Percentiles rank a stretch among this genome's conserved stretches.
Conservation (phyloP, 1,140 invertebrate species). For the Leptestheria dahalacensis region DNA sequence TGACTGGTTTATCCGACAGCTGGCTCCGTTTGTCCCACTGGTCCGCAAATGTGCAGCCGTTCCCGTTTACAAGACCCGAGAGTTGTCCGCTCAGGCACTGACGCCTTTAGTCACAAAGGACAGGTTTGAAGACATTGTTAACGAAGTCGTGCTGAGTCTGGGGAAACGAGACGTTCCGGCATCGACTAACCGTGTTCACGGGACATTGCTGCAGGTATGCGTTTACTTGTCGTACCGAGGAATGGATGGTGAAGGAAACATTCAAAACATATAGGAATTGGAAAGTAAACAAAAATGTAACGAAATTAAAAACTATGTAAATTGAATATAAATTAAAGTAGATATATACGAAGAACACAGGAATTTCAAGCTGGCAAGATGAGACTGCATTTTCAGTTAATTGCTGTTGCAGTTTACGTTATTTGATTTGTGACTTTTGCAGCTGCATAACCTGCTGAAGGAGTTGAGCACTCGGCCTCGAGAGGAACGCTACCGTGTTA, state of each 20-base stretch:
- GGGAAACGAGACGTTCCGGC: neutral
- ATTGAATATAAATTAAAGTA: neutral
- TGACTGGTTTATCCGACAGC: too few relatives aligned
- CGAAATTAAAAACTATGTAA: neutral
- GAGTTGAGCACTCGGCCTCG: neutral
- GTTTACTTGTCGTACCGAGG: neutral
- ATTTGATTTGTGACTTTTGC: neutral
- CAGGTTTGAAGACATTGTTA: slow-evolving; percentile 17
- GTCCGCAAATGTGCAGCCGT: slow-evolving; percentile 34
- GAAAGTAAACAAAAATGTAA: neutral
- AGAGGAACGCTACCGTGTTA: neutral
- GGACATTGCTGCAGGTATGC: slow-evolving; percentile 10
- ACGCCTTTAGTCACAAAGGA: slow-evolving; percentile 40
- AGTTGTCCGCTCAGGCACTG: slow-evolving; percentile 47
- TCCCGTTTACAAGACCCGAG: slow-evolving; percentile 43
- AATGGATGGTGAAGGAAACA: neutral
- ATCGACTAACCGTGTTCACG: slow-evolving; percentile 4
- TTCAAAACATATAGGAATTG: too few relatives aligned
- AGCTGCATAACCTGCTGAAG: neutral
- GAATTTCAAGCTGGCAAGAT: too few relatives aligned
- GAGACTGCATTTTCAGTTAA: neutral
- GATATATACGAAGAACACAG: neutral
- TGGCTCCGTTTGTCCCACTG: slow-evolving; percentile 27
- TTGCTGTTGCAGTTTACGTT: neutral
- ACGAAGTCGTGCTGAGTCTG: neutral